phyloP scores from a whole-genome alignment of 2,888 invertebrate genomes.

The Laothoe populi region DNA sequence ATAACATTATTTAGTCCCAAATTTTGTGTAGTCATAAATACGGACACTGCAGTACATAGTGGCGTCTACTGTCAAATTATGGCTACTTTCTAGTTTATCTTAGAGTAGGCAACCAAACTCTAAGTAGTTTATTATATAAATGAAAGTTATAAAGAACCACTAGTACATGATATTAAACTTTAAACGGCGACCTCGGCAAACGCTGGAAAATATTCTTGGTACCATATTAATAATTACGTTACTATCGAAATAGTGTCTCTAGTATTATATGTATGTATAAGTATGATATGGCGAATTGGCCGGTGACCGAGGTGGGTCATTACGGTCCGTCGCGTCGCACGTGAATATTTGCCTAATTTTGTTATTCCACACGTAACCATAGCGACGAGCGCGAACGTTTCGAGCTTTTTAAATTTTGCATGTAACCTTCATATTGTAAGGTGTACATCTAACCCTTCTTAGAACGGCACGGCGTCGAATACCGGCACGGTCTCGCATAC shows the following conservation, averaged over 20 bases:
- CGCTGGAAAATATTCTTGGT: too few relatives aligned
- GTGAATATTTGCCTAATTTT: conserved; percentile 68
- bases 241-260: neutral
- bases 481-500: conserved; percentile 22
- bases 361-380: conserved; percentile 68
- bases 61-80: too few relatives aligned
- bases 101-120: too few relatives aligned
- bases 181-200: too few relatives aligned
- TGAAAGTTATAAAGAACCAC: too few relatives aligned
- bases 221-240: too few relatives aligned
- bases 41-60: too few relatives aligned
- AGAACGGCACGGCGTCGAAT: conserved; percentile 19
- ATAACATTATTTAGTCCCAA: too few relatives aligned
- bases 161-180: too few relatives aligned
- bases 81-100: too few relatives aligned
- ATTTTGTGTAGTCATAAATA: too few relatives aligned
- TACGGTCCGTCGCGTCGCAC: conserved; percentile 38
- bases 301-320: conserved; percentile 39
- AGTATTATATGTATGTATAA: neutral
- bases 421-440: conserved; percentile 30
- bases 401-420: conserved; percentile 36
- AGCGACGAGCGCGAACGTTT: conserved; percentile 44
- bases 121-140: too few relatives aligned
- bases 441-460: conserved; percentile 27
- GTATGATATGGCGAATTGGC: neutral